Conservation (phyloP, 2,888 invertebrate species). For the Lagria hirta region DNA sequence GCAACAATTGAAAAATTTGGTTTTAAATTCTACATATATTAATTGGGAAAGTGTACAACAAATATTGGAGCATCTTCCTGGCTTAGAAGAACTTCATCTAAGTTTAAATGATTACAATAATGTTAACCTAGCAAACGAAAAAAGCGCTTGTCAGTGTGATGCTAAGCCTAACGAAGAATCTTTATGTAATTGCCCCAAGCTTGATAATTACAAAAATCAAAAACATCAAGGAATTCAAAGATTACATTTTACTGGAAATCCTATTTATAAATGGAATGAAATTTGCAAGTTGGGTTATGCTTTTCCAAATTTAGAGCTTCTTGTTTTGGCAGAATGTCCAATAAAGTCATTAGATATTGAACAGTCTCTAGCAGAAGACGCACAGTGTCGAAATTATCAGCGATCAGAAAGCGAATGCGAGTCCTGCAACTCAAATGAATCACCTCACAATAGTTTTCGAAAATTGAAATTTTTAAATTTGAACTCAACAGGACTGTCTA, state of each 20-base stretch:
- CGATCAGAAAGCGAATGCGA: conserved; percentile 63
- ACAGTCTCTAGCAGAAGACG: conserved; percentile 28
- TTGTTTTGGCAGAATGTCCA: conserved; percentile 86
- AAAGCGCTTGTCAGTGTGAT: conserved; percentile 39
- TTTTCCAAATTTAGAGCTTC: conserved; percentile 82
- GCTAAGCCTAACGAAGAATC: conserved; percentile 32
- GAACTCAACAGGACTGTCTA: conserved; percentile 78
- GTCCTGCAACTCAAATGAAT: conserved; percentile 55
- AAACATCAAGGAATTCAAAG: conserved; percentile 71
- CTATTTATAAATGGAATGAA: conserved; percentile 80
- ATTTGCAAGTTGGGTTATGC: conserved; percentile 80
- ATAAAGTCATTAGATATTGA: conserved; percentile 59
- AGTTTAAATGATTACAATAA: conserved; percentile 86
- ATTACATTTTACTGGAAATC: conserved; percentile 87
- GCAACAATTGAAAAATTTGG: conserved; percentile 72
- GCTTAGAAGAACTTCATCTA: conserved; percentile 87
- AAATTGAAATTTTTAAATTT: conserved; percentile 78
- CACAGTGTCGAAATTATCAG: conserved; percentile 40
- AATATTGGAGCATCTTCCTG: conserved; percentile 73
- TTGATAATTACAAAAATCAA: conserved; percentile 43
- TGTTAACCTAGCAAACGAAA: conserved; percentile 64
- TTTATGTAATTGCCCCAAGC: conserved; percentile 35
- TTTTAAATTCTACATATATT: conserved; percentile 84
- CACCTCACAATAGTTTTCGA: conserved; percentile 65
- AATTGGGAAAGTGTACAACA: conserved; percentile 82